Base-by-base conservation (phyloP, 2,113 vertebrate genomes). In the Rissa tridactyla region DNA sequence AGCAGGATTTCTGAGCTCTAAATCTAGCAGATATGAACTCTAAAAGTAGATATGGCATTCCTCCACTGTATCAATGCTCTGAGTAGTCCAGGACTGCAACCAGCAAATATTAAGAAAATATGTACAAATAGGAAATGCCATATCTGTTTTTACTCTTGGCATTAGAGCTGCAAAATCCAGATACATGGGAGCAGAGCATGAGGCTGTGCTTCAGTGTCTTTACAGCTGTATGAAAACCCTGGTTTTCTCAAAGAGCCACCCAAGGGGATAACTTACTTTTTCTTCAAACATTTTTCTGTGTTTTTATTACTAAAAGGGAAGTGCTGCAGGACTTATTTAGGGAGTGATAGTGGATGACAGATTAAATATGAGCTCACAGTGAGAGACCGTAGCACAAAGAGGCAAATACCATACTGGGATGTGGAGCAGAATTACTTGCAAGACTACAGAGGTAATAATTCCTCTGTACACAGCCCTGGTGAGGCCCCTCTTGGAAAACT, bases 331-430 rank as follows among this genome's bases (percentile, higher is more conserved):
- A 96, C 95, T 96, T 96, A 95, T 96, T 96, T 97, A 95, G 92
- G 90, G 90, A 93, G 88, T 95, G 93, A 96, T 94, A 95, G 88
- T 61, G 86, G 96, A 92, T 96, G 96, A 97, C 96, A 96, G 91
- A 96, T 97, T 96, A 97, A 97, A 97, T 93, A 97, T 88, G 90
- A 96, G 90, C 86, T 93, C 82, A 89, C 71, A 76, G 82, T 87
- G 83, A 96, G 72, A 95, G 52, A 75, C 62, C 93, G 87, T 90
- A 97, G 88, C 84, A 96, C 91, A 94, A 95, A 94, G 76, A 97
- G 86, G 94, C 93, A 97, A 96, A 96, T 88, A 89, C 78, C 90
- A 94, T 93, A 92, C 73, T 76, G 68, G 70, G 89, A 97, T 94
- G 81, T 93, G 94, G 72, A 95, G 81, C 86, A 93, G 92, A 95